phyloP scores from a whole-genome alignment of 1,140 invertebrate species.

The Philopotamus ludificatus region DNA sequence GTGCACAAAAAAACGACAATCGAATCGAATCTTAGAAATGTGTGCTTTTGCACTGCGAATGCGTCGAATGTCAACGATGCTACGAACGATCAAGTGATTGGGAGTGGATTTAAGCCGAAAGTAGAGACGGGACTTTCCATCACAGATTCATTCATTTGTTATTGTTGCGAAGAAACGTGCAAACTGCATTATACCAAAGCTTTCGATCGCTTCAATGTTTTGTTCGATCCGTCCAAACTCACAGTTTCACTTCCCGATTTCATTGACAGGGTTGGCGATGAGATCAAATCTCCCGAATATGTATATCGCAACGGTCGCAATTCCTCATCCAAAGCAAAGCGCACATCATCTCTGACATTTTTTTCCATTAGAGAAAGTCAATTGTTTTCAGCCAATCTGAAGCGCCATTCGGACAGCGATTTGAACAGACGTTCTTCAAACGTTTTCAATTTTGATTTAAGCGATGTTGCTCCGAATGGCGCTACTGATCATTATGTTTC shows the following conservation, averaged over 20 bases:
- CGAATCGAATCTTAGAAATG: conserved; percentile 50
- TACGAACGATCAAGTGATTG: background rate
- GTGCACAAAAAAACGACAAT: conserved; percentile 42
- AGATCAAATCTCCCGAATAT: too few species aligned
- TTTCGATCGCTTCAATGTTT: conserved; percentile 1
- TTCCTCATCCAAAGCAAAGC: too few species aligned
- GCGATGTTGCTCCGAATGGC: background rate
- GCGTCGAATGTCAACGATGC: background rate
- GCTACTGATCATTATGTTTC: too few species aligned
- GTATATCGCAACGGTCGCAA: too few species aligned
- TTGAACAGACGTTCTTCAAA: background rate
- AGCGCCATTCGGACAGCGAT: background rate
- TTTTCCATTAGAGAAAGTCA: conserved; percentile 15
- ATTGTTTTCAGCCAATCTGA: background rate
- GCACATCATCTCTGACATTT: conserved; percentile 9
- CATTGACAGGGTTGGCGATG: conserved; percentile 1
- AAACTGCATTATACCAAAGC: conserved; percentile 46
- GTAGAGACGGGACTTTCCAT: background rate
- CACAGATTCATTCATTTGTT: conserved; percentile 48
- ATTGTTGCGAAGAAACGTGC: conserved; percentile 49
- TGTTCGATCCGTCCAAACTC: conserved; percentile 20
- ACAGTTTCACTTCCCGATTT: conserved; percentile 37
- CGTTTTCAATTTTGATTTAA: too few species aligned
- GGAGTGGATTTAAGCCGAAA: background rate
- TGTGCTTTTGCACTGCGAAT: conserved; percentile 52